phyloP scores from a whole-genome alignment of 2,113 vertebrate species.

The Tupaia chinensis region DNA sequence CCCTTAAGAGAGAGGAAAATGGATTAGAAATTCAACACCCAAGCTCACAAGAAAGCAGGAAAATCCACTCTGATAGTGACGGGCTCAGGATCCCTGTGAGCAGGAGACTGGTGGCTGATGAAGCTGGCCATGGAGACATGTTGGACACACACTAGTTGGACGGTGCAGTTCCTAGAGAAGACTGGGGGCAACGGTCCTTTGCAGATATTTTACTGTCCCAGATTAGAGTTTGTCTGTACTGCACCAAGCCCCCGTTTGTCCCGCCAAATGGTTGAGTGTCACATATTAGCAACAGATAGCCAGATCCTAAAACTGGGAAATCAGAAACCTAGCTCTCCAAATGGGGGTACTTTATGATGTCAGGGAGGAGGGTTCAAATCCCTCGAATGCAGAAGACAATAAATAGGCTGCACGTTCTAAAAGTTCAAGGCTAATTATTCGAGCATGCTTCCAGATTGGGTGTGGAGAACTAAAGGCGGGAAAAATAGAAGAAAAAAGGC shows the following conservation, averaged over 20 bases:
- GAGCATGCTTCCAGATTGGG: neutral
- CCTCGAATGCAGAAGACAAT: neutral
- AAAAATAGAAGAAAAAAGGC: neutral
- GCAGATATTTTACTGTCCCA: neutral
- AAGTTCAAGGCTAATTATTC: neutral
- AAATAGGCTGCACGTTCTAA: neutral
- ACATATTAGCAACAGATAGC: fast-evolving
- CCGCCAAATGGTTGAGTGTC: neutral
- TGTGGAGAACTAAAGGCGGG: neutral
- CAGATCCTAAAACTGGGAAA: neutral
- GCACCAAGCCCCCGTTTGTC: neutral
- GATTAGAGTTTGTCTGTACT: neutral
- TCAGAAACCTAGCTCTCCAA: neutral
- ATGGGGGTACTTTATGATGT: neutral
- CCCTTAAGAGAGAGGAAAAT: constrained; percentile 12
- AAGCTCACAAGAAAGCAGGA: neutral
- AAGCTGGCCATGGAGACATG: neutral
- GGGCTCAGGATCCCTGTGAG: neutral
- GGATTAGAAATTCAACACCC: neutral
- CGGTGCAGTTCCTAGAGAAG: neutral
- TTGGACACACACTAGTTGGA: neutral
- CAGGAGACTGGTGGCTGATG: neutral
- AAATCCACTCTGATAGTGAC: neutral
- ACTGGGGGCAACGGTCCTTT: neutral
- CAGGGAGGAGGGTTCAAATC: neutral